phyloP scores from a whole-genome alignment of 1,140 invertebrate species.

The Pseudomyrmex gracilis region DNA sequence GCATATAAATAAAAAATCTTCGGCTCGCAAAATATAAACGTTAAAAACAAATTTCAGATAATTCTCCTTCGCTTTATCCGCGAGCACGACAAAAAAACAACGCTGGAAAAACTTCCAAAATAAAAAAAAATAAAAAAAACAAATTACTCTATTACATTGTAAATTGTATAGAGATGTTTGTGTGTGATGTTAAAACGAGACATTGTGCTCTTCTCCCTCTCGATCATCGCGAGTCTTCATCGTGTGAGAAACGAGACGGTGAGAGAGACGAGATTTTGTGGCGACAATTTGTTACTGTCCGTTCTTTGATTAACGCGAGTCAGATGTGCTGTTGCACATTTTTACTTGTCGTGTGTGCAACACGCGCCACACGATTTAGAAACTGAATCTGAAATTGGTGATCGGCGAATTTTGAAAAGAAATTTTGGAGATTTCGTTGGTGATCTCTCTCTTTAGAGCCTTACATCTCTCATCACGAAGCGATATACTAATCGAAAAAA shows the following conservation, averaged over 20 bases:
- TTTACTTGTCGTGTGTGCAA: constrained; percentile 17
- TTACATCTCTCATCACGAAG: constrained; percentile 13
- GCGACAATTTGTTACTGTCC: too few species aligned
- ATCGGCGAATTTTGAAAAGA: constrained; percentile 1
- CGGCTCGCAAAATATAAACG: background rate
- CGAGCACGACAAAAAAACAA: too few species aligned
- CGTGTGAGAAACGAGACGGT: too few species aligned
- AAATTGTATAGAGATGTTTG: constrained; percentile 12
- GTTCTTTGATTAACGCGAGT: too few species aligned
- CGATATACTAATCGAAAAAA: constrained; percentile 12
- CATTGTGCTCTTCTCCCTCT: background rate
- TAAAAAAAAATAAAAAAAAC: background rate
- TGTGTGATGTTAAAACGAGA: too few species aligned
- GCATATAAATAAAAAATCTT: background rate
- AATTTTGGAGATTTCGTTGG: background rate
- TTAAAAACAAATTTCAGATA: background rate
- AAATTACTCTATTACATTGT: constrained; percentile 10
- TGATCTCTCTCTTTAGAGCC: background rate
- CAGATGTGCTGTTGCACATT: background rate
- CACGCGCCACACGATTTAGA: background rate
- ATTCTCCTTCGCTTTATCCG: background rate
- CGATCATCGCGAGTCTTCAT: background rate
- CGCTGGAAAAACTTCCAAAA: too few species aligned
- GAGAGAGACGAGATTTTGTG: too few species aligned
- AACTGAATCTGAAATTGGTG: too few species aligned